A percentile compares a stretch with the other conserved stretches of the same genome.
Conservation (phyloP, 2,888 invertebrate species). For the Meteorus colon region DNA sequence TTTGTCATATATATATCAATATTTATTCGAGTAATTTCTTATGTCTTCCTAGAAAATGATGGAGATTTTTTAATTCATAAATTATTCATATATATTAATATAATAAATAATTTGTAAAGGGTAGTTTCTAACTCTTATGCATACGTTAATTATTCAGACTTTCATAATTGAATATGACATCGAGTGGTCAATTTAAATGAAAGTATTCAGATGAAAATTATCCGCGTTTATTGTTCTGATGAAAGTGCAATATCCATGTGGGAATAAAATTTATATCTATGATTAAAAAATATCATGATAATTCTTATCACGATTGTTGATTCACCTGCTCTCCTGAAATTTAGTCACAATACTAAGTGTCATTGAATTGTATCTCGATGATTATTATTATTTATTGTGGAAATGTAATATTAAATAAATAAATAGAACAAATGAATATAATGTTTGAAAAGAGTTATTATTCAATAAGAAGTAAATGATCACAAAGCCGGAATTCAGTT, state of each 20-base stretch:
- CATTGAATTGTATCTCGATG: background rate
- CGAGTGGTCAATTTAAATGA: background rate
- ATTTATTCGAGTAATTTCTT: background rate
- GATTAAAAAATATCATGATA: background rate
- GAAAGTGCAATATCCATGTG: background rate
- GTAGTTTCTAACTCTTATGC: no score
- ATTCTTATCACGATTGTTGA: background rate
- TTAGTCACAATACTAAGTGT: background rate
- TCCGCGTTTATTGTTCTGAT: background rate
- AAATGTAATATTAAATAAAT: background rate
- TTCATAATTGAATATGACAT: background rate
- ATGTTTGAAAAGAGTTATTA: background rate
- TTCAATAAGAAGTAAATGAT: background rate
- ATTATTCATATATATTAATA: no score
- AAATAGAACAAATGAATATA: background rate
- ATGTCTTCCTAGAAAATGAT: no score
- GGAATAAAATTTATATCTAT: background rate
- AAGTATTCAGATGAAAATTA: background rate
- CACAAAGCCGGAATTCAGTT: background rate
- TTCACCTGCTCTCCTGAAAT: background rate
- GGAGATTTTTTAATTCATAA: no score
- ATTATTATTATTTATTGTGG: background rate
- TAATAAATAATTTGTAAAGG: no score
- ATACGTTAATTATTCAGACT: background rate
- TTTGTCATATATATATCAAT: background rate